Evolutionary conservation across 2,113 vertebrate species (phyloP).

Genomic region (Pongo pygmaeus): DNA sequence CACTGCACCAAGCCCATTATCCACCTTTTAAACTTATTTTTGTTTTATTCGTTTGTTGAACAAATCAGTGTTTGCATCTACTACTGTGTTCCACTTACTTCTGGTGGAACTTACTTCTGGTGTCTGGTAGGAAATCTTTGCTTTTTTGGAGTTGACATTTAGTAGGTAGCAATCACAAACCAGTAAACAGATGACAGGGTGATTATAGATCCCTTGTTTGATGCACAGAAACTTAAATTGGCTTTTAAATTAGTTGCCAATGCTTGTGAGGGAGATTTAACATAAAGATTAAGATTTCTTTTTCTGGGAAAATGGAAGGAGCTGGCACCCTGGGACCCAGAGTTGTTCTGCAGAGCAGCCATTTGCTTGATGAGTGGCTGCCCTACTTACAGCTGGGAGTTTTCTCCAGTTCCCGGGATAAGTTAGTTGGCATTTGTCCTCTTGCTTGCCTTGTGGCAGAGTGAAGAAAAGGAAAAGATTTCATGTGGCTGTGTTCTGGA

Average conservation of each 20-base stretch:
- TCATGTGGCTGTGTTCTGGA: not conserved
- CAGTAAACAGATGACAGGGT: not conserved
- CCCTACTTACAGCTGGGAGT: not conserved
- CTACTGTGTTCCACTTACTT: not conserved
- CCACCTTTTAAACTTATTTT: not conserved
- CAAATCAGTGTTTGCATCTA: not conserved
- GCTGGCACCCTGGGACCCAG: not conserved
- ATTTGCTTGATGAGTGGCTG: not conserved
- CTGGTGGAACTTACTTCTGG: no score
- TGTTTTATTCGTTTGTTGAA: not conserved
- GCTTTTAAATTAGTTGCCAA: not conserved
- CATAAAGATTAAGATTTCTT: not conserved
- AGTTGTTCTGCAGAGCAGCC: not conserved
- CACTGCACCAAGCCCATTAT: not conserved
- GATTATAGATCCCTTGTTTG: not conserved
- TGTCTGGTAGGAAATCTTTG: not conserved
- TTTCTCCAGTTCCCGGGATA: not conserved
- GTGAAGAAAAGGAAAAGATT: slow-evolving; percentile 8
- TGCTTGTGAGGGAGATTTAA: not conserved
- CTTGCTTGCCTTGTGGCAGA: not conserved
- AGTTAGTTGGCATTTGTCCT: not conserved
- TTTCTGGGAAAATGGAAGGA: not conserved
- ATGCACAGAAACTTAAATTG: not conserved
- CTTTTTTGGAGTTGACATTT: not conserved
- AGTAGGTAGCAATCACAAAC: not conserved